Evolutionary conservation across 2,888 invertebrate species (phyloP).

Genomic region (Ochropacha duplaris): DNA sequence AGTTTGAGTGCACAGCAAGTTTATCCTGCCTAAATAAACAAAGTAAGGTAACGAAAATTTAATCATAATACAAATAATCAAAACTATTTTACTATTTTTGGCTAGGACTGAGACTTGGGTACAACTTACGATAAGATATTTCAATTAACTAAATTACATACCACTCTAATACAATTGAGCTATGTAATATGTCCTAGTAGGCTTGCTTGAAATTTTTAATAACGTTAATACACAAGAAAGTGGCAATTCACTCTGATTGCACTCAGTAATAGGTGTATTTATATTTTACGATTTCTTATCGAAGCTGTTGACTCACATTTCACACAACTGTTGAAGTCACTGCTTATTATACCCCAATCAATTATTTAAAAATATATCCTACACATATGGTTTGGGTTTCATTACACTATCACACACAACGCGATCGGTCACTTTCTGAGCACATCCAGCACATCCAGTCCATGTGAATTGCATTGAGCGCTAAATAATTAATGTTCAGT

Average conservation of each 20-base stretch:
- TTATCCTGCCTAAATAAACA: background rate
- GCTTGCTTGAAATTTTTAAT: background rate
- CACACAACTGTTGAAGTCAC: constrained; percentile 11
- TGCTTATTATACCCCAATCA: background rate
- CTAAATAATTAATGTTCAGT: constrained; percentile 7
- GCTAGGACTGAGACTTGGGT: too few relatives aligned
- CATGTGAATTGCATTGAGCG: background rate
- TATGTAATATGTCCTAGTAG: too few relatives aligned
- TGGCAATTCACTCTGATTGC: background rate
- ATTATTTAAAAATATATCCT: background rate
- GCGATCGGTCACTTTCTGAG: constrained; percentile 6
- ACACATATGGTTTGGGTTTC: background rate
- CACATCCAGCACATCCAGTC: constrained; percentile 1
- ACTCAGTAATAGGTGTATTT: background rate
- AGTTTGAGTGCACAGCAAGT: too few relatives aligned
- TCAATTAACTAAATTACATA: background rate
- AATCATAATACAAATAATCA: too few relatives aligned
- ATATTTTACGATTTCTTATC: constrained; percentile 5
- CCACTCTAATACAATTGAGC: background rate
- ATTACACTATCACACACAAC: background rate
- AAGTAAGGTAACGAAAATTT: background rate
- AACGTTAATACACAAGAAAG: background rate
- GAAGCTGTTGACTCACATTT: constrained; percentile 30
- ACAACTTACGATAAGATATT: background rate
- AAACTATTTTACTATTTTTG: too few relatives aligned